Evolutionary conservation across 1,140 invertebrate genomes (phyloP), one percentile per base, ranked within the genome.

Genomic region (Aporrectodea caliginosa): DNA sequence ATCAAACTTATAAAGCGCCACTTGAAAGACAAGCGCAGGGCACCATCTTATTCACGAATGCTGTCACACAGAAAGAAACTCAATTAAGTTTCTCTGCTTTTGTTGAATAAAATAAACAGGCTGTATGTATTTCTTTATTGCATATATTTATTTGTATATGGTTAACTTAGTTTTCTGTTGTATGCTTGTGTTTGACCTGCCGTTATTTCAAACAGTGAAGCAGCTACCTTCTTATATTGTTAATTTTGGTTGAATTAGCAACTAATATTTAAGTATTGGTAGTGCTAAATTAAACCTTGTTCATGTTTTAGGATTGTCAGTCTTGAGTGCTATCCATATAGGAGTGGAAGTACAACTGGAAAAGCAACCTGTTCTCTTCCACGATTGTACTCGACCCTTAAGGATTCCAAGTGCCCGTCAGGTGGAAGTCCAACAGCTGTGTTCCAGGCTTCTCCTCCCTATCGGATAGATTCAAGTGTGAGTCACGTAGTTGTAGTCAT

Each of bases 371-470:
- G 87, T 80, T 69, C 58, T 16, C 76, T 83, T 16, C 27, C 77
- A 0, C 69, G 69, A 0, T 58, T 22, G 1, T 16, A 35, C 34
- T n/a, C 32, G 27, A 29, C 71, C 16, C 32, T 1, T 16, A 6
- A 31, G 0, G 6, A 35, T 16, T n/a, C 16, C 2, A 58, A 6
- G 6, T 58, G 43, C 43, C 79, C 79, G 12, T 29, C 29, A 27
- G 34, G n/a, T 6, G 33, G 70, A 31, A 0, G 58, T 30, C 1
- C 16, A 30, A 71, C 43, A 12, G 72, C 32, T 6, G 86, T 85
- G 27, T 95, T 94, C 87, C 92, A 93, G 82, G 92, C 93, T 2
- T 94, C 93, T 0, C 95, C 95, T 0, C 93, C 94, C 12, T 95
- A 96, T 88, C 91, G 92, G 80, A 88, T 97, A 22, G 90, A 90